Percentiles rank a stretch among this genome's conserved stretches.
These are phyloP conservation scores for Sula dactylatra DNA, from an alignment of 2,113 vertebrate genomes.

Conservation along the genomic window DNA sequence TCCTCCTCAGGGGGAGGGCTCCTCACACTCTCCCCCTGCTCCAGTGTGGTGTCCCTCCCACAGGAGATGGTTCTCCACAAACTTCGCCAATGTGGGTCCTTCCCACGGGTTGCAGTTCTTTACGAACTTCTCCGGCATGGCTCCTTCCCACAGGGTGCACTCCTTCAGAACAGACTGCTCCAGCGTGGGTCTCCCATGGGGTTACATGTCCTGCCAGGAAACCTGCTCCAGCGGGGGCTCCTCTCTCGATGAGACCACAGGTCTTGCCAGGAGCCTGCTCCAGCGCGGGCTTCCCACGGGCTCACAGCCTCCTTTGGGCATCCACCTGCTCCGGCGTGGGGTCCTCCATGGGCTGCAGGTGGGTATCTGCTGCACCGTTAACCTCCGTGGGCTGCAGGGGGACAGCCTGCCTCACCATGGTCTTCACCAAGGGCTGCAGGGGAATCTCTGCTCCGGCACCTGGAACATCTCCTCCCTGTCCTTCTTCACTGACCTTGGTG, in stretches of 20 bases:
- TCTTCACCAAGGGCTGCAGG: fast-evolving
- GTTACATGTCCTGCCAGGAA: not conserved
- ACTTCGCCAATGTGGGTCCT: not conserved
- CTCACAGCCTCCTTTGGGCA: not conserved
- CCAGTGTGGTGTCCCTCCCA: not conserved
- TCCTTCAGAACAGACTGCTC: not conserved
- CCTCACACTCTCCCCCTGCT: not conserved
- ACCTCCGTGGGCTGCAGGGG: fast-evolving
- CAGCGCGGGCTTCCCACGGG: fast-evolving
- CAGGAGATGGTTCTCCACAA: too few relatives aligned
- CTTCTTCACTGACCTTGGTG: not conserved
- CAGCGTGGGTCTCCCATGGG: fast-evolving
- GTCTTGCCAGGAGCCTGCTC: not conserved
- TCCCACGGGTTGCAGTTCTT: not conserved
- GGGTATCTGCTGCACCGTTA: fast-evolving
- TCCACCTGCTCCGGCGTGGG: not conserved
- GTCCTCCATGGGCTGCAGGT: not conserved
- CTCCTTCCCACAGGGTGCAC: fast-evolving
- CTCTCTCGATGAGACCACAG: not conserved
- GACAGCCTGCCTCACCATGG: not conserved
- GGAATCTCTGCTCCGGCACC: not conserved
- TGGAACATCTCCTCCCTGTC: not conserved
- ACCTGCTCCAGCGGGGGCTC: not conserved
- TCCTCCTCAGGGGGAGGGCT: not conserved
- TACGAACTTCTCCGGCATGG: not conserved